phyloP scores from a whole-genome alignment of 2,113 vertebrate genomes.

The Microtus pennsylvanicus region DNA sequence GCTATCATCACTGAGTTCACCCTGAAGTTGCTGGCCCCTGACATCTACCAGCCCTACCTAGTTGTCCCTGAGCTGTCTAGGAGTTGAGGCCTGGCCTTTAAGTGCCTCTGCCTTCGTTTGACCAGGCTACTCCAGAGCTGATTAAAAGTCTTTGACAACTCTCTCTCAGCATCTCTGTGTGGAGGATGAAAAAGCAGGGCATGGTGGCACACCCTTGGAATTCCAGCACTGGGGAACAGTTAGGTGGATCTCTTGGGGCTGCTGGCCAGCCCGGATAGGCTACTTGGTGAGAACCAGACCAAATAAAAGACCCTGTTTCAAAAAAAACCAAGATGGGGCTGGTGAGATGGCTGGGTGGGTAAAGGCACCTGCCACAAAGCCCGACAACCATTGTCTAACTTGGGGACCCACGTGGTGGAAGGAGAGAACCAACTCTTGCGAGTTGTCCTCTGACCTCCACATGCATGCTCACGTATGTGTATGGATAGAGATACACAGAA shows the following conservation, averaged over 20 bases:
- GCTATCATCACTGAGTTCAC: conserved; percentile 90
- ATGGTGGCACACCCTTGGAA: not conserved
- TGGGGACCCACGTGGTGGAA: not conserved
- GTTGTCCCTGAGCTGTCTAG: fast-evolving
- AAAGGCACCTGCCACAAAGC: not conserved
- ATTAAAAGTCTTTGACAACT: conserved; percentile 61
- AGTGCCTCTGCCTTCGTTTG: fast-evolving
- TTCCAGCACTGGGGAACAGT: not conserved
- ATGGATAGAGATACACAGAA: no score
- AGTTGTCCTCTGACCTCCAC: not conserved
- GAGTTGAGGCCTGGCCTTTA: not conserved
- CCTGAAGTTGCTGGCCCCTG: conserved; percentile 86
- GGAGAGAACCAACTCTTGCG: not conserved
- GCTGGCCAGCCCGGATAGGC: not conserved
- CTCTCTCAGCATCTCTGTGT: not conserved
- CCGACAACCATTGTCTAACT: not conserved
- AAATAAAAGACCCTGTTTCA: not conserved
- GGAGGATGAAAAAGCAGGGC: not conserved
- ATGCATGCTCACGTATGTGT: not conserved
- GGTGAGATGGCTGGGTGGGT: not conserved
- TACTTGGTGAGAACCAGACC: not conserved
- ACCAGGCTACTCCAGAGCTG: not conserved
- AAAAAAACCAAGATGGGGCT: not conserved
- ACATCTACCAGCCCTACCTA: conserved; percentile 71
- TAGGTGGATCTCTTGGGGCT: not conserved